A percentile compares a stretch with the other conserved stretches of the same genome.
Conservation (phyloP, 2,797 vertebrate species). For the Argya squamiceps region DNA sequence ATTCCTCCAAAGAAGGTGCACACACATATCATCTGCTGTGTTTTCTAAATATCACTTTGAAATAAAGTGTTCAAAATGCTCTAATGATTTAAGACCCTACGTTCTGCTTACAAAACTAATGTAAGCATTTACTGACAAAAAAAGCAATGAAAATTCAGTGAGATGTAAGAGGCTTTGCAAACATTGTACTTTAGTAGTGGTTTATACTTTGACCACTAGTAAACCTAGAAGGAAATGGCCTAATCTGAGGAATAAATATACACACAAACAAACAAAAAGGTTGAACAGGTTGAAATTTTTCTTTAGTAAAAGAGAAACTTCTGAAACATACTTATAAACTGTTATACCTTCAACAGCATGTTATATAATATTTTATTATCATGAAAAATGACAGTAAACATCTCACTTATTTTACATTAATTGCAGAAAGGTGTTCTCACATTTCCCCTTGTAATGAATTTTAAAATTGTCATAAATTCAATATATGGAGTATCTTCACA, state of each 20-base stretch:
- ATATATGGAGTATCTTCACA: neutral
- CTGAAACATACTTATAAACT: neutral
- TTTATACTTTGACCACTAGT: neutral
- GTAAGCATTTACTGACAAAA: neutral
- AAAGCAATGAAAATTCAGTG: neutral
- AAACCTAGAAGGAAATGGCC: neutral
- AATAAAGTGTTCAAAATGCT: neutral
- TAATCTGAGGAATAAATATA: neutral
- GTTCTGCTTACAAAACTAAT: neutral
- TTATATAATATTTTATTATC: neutral
- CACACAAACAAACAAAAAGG: neutral
- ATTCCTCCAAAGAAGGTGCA: neutral
- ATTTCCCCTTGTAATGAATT: neutral
- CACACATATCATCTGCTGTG: neutral
- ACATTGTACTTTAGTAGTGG: neutral
- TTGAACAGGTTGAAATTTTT: neutral
- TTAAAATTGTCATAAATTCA: neutral
- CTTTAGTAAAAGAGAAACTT: neutral
- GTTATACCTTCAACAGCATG: neutral
- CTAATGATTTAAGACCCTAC: neutral
- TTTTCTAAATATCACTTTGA: neutral
- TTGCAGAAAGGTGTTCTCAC: neutral
- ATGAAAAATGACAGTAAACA: neutral
- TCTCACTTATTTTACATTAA: constrained; percentile 17
- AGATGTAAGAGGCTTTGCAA: neutral